Conservation (phyloP, 2,888 invertebrate genomes). For the Drosophila merina region DNA sequence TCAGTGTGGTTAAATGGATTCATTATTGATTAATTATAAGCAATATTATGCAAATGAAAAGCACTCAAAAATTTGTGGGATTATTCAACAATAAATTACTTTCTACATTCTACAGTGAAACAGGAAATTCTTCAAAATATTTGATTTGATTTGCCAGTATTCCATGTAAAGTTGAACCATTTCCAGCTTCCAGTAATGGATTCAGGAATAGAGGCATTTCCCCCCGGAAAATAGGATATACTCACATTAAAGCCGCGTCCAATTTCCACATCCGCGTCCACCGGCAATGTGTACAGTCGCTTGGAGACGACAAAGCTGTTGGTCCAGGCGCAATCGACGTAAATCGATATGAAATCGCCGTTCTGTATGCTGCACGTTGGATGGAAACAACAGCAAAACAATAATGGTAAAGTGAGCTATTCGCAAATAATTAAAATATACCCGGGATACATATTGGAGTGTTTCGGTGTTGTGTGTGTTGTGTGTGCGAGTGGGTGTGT, state of each 20-base stretch:
- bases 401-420: constrained; percentile 41
- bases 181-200: not conserved
- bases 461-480: not conserved
- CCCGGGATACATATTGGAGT: constrained; percentile 27
- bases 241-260: constrained; percentile 83
- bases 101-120: too few species aligned
- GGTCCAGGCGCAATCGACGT: constrained; percentile 83
- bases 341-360: constrained; percentile 84
- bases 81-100: not conserved
- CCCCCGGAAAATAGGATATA: constrained; percentile 27
- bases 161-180: not conserved
- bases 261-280: constrained; percentile 83
- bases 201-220: not conserved
- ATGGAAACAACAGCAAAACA: constrained; percentile 38
- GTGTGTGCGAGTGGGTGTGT: not conserved
- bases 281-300: constrained; percentile 82
- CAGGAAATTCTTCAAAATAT: too few species aligned
- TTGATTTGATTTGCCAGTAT: too few species aligned
- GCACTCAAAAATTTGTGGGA: not conserved
- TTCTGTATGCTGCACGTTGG: constrained; percentile 81
- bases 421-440: constrained; percentile 70
- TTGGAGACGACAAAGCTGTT: constrained; percentile 84
- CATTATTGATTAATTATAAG: not conserved
- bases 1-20: not conserved
- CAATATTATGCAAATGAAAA: not conserved